These are phyloP conservation scores for Watsonalla cultraria DNA, from an alignment of 2,888 invertebrate genomes.

Conservation along the genomic window DNA sequence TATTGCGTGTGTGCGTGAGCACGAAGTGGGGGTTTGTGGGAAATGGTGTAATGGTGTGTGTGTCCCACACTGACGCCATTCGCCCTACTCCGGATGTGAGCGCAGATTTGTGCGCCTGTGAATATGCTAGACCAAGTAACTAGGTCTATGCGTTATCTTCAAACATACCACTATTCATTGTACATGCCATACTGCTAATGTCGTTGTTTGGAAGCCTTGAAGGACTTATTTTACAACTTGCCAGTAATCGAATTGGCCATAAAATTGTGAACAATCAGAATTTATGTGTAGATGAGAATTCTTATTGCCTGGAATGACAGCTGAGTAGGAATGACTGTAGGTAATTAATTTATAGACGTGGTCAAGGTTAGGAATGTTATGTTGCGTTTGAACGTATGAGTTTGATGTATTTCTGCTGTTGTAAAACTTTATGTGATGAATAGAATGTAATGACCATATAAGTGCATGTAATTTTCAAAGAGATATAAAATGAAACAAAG, in stretches of 20 bases:
- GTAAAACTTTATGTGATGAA: conserved; percentile 4
- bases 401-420: conserved; percentile 14
- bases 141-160: conserved; percentile 58
- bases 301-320: conserved; percentile 47
- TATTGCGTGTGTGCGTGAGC: conserved; percentile 27
- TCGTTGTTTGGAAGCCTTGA: conserved; percentile 45
- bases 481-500: conserved; percentile 11
- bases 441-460: conserved; percentile 9
- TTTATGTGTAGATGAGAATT: conserved; percentile 53
- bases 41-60: conserved; percentile 42
- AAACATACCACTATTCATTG: conserved; percentile 33
- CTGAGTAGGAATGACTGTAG: conserved; percentile 12
- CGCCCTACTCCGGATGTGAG: conserved; percentile 74
- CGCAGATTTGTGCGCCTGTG: conserved; percentile 68
- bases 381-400: conserved; percentile 26
- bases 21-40: conserved; percentile 45
- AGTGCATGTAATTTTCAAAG: conserved; percentile 7
- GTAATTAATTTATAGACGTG: conserved; percentile 57
- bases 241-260: conserved; percentile 59
- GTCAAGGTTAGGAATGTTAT: conserved; percentile 51
- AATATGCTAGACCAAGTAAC: conserved; percentile 70
- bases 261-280: conserved; percentile 63
- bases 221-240: conserved; percentile 63
- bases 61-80: conserved; percentile 36
- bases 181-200: conserved; percentile 34